A percentile compares a stretch with the other conserved stretches of the same genome.
phyloP scores from a whole-genome alignment of 2,888 invertebrate species.

The Tolmerus cingulatus region DNA sequence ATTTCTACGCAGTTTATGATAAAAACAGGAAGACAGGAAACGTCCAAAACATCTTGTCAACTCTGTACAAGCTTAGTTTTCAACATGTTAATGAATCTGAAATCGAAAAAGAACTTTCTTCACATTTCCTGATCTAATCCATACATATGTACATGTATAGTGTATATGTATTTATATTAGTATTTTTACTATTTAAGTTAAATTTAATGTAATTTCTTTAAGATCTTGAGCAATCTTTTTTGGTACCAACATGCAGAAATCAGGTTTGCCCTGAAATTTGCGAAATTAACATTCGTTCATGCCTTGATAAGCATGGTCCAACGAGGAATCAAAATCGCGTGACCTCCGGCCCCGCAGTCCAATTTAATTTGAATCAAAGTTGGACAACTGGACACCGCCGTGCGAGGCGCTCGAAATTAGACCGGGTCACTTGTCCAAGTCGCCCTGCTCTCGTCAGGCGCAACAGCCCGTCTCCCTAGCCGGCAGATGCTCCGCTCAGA shows the following conservation, averaged over 20 bases:
- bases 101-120: too few species aligned
- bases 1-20: too few species aligned
- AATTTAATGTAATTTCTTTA: background rate
- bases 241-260: background rate
- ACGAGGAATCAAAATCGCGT: background rate
- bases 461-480: background rate
- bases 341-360: background rate
- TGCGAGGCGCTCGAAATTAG: background rate
- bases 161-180: too few species aligned
- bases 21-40: too few species aligned
- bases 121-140: too few species aligned
- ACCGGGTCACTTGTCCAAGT: conserved; percentile 2
- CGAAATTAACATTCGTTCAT: background rate
- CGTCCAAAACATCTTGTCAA: too few species aligned
- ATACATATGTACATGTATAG: too few species aligned
- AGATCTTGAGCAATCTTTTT: background rate
- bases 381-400: background rate
- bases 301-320: background rate
- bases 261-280: background rate
- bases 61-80: too few species aligned
- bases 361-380: conserved; percentile 12
- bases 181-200: too few species aligned
- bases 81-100: too few species aligned
- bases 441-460: background rate
- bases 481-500: background rate